phyloP scores from a whole-genome alignment of 2,113 vertebrate genomes.

The Eonycteris spelaea region DNA sequence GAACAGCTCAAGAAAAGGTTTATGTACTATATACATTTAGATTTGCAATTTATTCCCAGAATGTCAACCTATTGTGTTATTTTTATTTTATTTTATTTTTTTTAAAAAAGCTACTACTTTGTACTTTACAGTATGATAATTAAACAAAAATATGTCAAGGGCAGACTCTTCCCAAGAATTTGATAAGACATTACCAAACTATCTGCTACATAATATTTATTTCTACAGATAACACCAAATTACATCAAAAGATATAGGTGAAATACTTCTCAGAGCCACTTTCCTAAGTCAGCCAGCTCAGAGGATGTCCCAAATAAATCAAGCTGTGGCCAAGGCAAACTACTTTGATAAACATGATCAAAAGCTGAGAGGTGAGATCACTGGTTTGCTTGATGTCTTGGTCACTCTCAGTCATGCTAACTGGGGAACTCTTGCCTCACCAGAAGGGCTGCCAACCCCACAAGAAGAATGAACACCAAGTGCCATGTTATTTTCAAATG shows the following conservation, averaged over 20 bases:
- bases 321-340: background rate
- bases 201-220: constrained; percentile 59
- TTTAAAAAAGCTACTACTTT: background rate
- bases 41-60: background rate
- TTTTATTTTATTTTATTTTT: background rate
- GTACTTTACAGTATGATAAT: constrained; percentile 26
- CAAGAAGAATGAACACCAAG: background rate
- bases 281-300: background rate
- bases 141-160: constrained; percentile 67
- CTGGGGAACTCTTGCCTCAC: background rate
- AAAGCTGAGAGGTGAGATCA: background rate
- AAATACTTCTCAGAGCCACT: constrained; percentile 41
- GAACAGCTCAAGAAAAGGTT: background rate
- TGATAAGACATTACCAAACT: constrained; percentile 56
- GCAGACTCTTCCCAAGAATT: constrained; percentile 54
- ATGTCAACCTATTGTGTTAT: background rate
- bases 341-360: background rate
- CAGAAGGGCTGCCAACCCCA: background rate
- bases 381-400: background rate
- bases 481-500: background rate
- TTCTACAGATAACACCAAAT: constrained; percentile 52
- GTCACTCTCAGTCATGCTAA: background rate
- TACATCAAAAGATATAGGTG: constrained; percentile 46
- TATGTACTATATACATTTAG: background rate
- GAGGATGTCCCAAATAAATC: background rate